Evolutionary conservation across 2,113 vertebrate species (phyloP).

Genomic region (Lynx canadensis): DNA sequence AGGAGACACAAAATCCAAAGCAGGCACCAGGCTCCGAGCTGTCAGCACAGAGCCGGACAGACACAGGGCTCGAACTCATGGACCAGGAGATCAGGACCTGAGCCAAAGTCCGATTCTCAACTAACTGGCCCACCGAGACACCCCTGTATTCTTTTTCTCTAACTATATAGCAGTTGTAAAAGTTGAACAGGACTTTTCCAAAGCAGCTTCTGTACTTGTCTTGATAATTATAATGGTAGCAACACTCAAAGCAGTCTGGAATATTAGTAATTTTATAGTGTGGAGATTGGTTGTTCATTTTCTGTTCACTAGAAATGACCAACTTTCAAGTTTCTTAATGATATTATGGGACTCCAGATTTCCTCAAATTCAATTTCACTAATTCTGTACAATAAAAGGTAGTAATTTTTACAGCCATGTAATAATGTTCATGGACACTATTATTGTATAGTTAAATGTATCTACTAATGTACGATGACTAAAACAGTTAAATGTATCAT

Average conservation of each 20-base stretch:
- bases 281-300: not conserved
- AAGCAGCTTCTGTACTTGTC: conserved; percentile 12
- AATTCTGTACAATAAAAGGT: not conserved
- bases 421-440: not conserved
- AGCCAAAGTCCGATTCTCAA: too few relatives aligned
- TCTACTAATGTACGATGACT: not conserved
- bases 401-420: not conserved
- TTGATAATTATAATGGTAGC: conserved; percentile 25
- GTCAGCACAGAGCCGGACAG: too few relatives aligned
- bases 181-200: conserved; percentile 35
- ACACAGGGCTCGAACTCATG: too few relatives aligned
- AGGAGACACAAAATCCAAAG: too few relatives aligned
- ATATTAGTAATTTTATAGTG: not conserved
- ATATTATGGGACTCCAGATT: not conserved
- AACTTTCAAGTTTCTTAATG: conserved; percentile 4
- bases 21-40: too few relatives aligned
- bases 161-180: not conserved
- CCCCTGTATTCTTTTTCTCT: not conserved
- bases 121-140: too few relatives aligned
- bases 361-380: conserved; percentile 28
- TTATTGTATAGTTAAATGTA: not conserved
- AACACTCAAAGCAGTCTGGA: not conserved
- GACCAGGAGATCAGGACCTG: too few relatives aligned
- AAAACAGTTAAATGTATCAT: not conserved
- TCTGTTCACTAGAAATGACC: not conserved